Conservation (phyloP, 2,888 invertebrate genomes). For the Minunthozetes semirufus region DNA sequence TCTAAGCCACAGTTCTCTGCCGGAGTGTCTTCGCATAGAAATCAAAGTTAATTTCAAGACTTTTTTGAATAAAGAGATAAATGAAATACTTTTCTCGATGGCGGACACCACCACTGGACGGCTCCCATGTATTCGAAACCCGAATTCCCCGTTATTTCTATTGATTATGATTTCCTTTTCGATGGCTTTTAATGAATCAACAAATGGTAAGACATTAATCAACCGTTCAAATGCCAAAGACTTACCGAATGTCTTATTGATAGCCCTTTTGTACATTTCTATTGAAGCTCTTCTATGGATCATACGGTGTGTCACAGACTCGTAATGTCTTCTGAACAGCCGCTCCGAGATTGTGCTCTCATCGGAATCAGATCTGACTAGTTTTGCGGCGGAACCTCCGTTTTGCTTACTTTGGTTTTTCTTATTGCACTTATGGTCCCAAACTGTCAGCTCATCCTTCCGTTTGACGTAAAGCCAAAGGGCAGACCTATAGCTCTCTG, state of each 20-base stretch:
- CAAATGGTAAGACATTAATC: not conserved
- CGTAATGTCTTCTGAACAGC: slow-evolving; percentile 75
- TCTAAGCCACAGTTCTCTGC: slow-evolving; percentile 85
- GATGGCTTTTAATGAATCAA: slow-evolving; percentile 58
- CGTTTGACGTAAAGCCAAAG: slow-evolving; percentile 71
- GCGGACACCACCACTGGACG: slow-evolving; percentile 94
- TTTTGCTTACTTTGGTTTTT: not conserved
- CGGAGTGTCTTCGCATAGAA: slow-evolving; percentile 59
- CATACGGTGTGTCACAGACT: slow-evolving; percentile 77
- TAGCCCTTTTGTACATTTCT: slow-evolving; percentile 78
- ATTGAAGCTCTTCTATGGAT: slow-evolving; percentile 82
- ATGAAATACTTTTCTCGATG: slow-evolving; percentile 66
- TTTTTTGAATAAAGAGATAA: not conserved
- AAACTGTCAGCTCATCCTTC: slow-evolving; percentile 60
- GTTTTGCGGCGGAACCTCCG: not conserved
- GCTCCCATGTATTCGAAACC: slow-evolving; percentile 88
- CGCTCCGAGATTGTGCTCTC: slow-evolving; percentile 71
- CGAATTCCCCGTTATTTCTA: slow-evolving; percentile 76
- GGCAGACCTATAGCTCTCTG: slow-evolving; percentile 64
- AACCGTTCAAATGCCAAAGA: slow-evolving; percentile 40
- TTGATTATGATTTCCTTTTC: slow-evolving; percentile 78
- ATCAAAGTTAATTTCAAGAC: not conserved
- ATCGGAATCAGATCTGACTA: slow-evolving; percentile 46
- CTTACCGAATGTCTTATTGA: slow-evolving; percentile 76
- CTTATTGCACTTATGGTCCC: slow-evolving; percentile 49